A percentile compares a stretch with the other conserved stretches of the same genome.
These are phyloP conservation scores for Stichodactyla helianthus DNA, from an alignment of 64 coral and sea anemone species.

Conservation along the genomic window DNA sequence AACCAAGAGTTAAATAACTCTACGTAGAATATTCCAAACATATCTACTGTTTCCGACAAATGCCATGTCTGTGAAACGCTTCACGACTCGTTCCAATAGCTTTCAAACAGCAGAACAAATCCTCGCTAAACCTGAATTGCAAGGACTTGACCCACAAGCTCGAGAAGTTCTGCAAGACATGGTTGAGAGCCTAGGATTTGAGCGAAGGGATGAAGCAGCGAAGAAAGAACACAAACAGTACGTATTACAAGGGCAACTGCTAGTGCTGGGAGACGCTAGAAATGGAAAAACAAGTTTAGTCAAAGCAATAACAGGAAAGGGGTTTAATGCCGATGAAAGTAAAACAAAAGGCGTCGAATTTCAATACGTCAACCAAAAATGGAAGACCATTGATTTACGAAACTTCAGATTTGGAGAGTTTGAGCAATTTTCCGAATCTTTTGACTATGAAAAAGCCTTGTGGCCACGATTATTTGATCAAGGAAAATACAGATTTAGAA, in stretches of 20 bases:
- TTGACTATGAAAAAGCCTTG: constrained; percentile 6
- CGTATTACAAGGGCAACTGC: constrained; percentile 37
- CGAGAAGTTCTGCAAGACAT: constrained; percentile 15
- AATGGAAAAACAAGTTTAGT: constrained; percentile 56
- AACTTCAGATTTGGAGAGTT: constrained; percentile 1
- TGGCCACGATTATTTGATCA: constrained; percentile 26
- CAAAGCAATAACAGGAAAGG: constrained; percentile 21
- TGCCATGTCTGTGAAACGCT: neutral
- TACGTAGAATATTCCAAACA: too few species aligned
- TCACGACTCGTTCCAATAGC: neutral
- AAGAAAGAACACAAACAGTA: constrained; percentile 32
- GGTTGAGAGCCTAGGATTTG: neutral
- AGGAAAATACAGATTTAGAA: constrained; percentile 22
- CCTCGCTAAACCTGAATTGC: neutral
- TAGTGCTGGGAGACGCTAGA: constrained; percentile 38
- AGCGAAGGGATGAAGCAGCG: neutral
- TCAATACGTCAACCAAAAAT: constrained; percentile 23
- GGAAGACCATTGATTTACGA: constrained; percentile 9
- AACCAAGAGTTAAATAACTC: too few species aligned
- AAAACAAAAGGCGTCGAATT: constrained; percentile 34
- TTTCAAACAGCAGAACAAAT: neutral
- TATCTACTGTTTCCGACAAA: neutral
- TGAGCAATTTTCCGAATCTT: neutral
- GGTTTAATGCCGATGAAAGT: constrained; percentile 12
- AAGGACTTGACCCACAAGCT: constrained; percentile 8